These are phyloP conservation scores for Scaptomyza pallida DNA, from an alignment of 1,140 invertebrate genomes.

Conservation along the genomic window DNA sequence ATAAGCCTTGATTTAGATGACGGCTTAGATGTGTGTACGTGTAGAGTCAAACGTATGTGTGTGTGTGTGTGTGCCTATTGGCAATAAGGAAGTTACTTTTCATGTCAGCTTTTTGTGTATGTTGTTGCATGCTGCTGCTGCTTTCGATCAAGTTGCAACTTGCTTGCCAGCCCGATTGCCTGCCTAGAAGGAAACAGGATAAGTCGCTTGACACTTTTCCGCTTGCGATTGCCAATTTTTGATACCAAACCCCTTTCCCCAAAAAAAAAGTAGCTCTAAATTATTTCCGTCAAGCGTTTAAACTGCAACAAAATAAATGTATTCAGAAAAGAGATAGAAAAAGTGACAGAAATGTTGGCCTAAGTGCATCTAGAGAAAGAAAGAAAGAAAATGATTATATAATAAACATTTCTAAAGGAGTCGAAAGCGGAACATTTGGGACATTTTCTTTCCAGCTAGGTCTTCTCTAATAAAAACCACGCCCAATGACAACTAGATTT, in stretches of 20 bases:
- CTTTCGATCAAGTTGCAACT: constrained; percentile 41
- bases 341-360: constrained; percentile 30
- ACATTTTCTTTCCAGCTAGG: too few species aligned
- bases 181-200: constrained; percentile 59
- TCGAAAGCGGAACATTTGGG: too few species aligned
- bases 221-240: constrained; percentile 51
- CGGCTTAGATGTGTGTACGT: constrained; percentile 57
- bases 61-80: constrained; percentile 43
- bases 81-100: constrained; percentile 81
- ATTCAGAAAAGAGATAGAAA: too few species aligned
- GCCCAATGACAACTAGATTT: neutral
- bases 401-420: too few species aligned
- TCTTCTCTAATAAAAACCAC: neutral
- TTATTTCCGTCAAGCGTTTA: constrained; percentile 44
- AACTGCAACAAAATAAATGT: too few species aligned
- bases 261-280: constrained; percentile 26
- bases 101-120: constrained; percentile 57
- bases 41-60: neutral
- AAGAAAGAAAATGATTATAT: too few species aligned
- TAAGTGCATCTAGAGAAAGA: neutral
- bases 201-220: constrained; percentile 65
- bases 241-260: constrained; percentile 2
- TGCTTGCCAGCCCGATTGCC: constrained; percentile 34
- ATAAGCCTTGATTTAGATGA: constrained; percentile 79
- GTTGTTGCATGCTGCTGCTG: constrained; percentile 36